Evolutionary conservation across 2,797 vertebrate genomes (phyloP), one percentile per base, ranked within the genome.

Genomic region (Phoxinus dragarum): DNA sequence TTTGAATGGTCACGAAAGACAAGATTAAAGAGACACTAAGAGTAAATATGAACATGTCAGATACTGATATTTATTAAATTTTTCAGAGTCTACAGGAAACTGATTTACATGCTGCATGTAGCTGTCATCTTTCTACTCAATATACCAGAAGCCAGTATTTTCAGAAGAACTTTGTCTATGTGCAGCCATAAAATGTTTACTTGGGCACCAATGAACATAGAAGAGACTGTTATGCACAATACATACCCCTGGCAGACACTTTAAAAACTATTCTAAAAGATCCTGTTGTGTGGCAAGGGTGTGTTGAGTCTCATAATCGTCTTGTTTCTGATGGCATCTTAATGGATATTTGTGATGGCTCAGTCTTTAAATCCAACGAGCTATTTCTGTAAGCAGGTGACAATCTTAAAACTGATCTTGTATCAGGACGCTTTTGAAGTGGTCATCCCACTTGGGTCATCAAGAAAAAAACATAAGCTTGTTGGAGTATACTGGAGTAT

Each of bases 131-230:
- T 0, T 78, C 71, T 17, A 88, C 81, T 44, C 68, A 89, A 73
- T 75, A 90, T 47, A 86, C 3, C 4, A 84, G 77, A 73, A 80
- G 73, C 42, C 77, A 82, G 40, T 88, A 80, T 85, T 89, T 88
- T 84, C 5, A 80, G 66, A 87, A 71, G 36, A 80, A 86, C 72
- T 88, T 88, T 81, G 36, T 44, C 16, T 87, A 86, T 88, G 82
- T 89, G 75, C 77, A 87, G n/a, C 88, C 85, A 86, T 47, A 88
- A 71, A 71, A 34, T 72, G 66, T 91, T 66, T 81, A 69, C 34
- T 38, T 90, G 52, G 84, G 85, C 36, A 86, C 71, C 21, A 75
- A 80, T 88, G 83, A 90, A 78, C 49, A 87, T 75, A 75, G 85
- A 86, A 88, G 36, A 67, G 76, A 88, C 40, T 21, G 86, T 38